A percentile compares a stretch with the other conserved stretches of the same genome.
phyloP scores from a whole-genome alignment of 2,888 invertebrate genomes.

The Acheta domesticus region DNA sequence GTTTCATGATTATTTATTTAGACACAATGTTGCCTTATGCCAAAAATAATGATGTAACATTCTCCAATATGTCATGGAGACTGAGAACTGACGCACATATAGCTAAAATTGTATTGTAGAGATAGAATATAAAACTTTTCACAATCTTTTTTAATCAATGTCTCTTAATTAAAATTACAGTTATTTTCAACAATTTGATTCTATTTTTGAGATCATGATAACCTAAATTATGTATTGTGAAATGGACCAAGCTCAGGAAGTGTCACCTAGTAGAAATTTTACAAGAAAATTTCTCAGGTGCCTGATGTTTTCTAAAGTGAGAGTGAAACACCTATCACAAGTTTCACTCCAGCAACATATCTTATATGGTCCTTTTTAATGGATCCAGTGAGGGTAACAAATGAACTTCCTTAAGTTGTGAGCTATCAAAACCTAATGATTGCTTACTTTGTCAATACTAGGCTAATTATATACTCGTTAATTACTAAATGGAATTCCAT shows the following conservation, averaged over 20 bases:
- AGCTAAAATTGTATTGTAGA: conserved; percentile 19
- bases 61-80: conserved; percentile 19
- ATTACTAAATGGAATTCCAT: conserved; percentile 28
- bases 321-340: background rate
- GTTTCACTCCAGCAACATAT: conserved; percentile 32
- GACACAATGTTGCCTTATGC: conserved; percentile 34
- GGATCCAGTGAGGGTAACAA: background rate
- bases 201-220: conserved; percentile 23
- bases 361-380: conserved; percentile 31
- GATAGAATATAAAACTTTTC: conserved; percentile 19
- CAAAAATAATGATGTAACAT: conserved; percentile 20
- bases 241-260: conserved; percentile 33
- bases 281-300: conserved; percentile 28
- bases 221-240: conserved; percentile 27
- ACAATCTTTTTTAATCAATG: conserved; percentile 23
- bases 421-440: background rate
- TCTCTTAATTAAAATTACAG: background rate
- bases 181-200: conserved; percentile 20
- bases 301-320: conserved; percentile 20
- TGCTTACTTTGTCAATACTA: conserved; percentile 28
- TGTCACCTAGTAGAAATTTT: background rate
- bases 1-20: conserved; percentile 28
- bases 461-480: conserved; percentile 26
- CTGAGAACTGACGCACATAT: background rate
- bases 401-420: background rate